These are phyloP conservation scores for Actias luna DNA, from an alignment of 2,888 invertebrate genomes.

Conservation along the genomic window DNA sequence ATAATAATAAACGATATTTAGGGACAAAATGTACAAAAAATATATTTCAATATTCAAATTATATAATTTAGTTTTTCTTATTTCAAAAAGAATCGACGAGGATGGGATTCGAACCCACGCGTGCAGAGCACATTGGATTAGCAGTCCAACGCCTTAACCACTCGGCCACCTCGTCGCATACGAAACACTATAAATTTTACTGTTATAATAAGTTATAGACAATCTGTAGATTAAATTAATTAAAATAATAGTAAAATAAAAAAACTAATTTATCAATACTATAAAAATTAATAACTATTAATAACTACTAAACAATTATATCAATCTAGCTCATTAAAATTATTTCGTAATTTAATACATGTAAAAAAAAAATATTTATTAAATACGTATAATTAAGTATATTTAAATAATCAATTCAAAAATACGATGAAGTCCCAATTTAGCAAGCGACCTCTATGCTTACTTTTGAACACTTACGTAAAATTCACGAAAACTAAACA, in stretches of 20 bases:
- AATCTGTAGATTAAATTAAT: background rate
- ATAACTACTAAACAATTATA: too few species aligned
- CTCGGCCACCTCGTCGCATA: slow-evolving; percentile 90
- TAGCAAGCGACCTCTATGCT: background rate
- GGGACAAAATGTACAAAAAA: too few species aligned
- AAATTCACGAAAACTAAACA: background rate
- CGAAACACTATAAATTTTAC: fast-evolving
- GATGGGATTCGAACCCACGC: slow-evolving; percentile 93
- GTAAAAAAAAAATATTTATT: too few species aligned
- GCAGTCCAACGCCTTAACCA: slow-evolving; percentile 93
- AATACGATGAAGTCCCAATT: background rate
- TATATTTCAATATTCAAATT: background rate
- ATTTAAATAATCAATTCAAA: background rate
- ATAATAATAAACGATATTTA: too few species aligned
- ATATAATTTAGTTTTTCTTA: background rate
- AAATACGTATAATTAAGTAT: too few species aligned
- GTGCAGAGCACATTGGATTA: slow-evolving; percentile 93
- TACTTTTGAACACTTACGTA: background rate
- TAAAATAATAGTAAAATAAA: background rate
- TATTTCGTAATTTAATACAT: too few species aligned
- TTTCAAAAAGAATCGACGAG: slow-evolving; percentile 78
- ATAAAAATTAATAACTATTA: background rate
- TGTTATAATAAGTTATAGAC: background rate
- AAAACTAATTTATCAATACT: background rate
- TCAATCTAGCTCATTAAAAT: too few species aligned